Evolutionary conservation across 2,113 vertebrate species (phyloP), one percentile per base, ranked within the genome.

Genomic region (Pungitius pungitius): DNA sequence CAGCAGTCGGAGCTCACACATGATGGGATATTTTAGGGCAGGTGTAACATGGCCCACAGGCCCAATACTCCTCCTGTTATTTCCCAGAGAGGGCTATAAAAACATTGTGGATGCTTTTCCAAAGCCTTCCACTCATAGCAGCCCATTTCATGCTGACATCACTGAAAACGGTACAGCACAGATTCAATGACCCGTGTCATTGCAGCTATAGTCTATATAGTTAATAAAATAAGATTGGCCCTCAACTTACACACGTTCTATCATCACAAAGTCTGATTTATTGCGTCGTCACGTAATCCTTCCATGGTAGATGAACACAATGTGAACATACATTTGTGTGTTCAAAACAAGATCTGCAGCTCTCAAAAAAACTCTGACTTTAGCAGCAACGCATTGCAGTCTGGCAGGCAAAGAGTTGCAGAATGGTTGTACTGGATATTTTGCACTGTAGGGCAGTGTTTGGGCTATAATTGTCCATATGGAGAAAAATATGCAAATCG

Each of bases 151-250:
- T 78, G 84, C 81, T 82, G 74, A 86, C 72, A 75, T 70, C 73
- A 71, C 55, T 75, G 75, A 78, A 84, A 83, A 68, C 57, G 69
- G 71, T 59, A 57, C 59, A 72, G 63, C 77, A 80, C 68, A 33
- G 74, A 81, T 57, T 87, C 87, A 89, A 85, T 80, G 81, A 83
- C 73, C 82, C 42, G 26, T 78, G 69, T 86, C 76, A 84, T 69
- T 80, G 64, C 83, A 81, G 85, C 76, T 64, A 57, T 30, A 79
- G 49, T n/a, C 66, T 79, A 67, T 83, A 81, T 82, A 80, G 75
- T 86, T 80, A 77, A 88, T 90, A 88, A 86, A 88, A 84, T 75
- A 39, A 56, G 57, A 88, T 52, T 69, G 78, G 58, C 76, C 71
- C 60, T 59, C 47, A 43, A 75, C 54, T 75, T 85, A 72, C 63